A percentile compares a stretch with the other conserved stretches of the same genome.
phyloP scores from a whole-genome alignment of 1,140 invertebrate genomes.

The Drosophila santomea region DNA sequence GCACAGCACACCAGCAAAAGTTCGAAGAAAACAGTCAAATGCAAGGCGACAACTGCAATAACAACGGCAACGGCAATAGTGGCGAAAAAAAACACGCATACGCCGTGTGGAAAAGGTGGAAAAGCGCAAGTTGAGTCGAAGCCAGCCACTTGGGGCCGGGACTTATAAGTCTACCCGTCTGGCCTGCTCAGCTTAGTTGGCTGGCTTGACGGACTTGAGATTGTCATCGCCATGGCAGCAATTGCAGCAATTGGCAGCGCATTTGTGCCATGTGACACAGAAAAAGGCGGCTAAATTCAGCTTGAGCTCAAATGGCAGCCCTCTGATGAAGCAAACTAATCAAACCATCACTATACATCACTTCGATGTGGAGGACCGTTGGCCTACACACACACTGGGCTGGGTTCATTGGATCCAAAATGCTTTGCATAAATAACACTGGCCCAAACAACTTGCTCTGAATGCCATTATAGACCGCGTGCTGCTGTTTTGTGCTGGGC shows the following conservation, averaged over 20 bases:
- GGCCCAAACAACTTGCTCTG: slow-evolving; percentile 78
- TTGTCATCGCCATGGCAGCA: slow-evolving; percentile 35
- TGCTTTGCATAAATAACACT: slow-evolving; percentile 78
- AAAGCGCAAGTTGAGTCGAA: slow-evolving; percentile 69
- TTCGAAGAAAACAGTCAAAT: slow-evolving; percentile 65
- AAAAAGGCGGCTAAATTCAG: slow-evolving; percentile 15
- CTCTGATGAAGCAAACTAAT: background rate
- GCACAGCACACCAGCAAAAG: slow-evolving; percentile 18
- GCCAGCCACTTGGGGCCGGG: slow-evolving; percentile 33
- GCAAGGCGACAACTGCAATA: slow-evolving; percentile 54
- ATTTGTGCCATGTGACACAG: slow-evolving; percentile 21
- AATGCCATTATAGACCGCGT: slow-evolving; percentile 57
- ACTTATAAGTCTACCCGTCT: slow-evolving; percentile 45
- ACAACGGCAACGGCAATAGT: slow-evolving; percentile 18
- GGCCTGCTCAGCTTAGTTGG: slow-evolving; percentile 9
- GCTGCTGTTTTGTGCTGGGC: slow-evolving; percentile 13
- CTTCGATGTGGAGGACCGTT: background rate
- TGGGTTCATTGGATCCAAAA: slow-evolving; percentile 33
- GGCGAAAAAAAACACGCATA: slow-evolving; percentile 31
- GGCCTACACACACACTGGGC: background rate
- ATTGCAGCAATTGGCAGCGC: slow-evolving; percentile 2
- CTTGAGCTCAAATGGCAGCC: background rate
- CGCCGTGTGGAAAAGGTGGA: slow-evolving; percentile 65
- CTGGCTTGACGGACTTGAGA: slow-evolving; percentile 41
- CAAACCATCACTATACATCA: background rate